Evolutionary conservation across 2,888 invertebrate genomes (phyloP), one percentile per base, ranked within the genome.

Genomic region (Diaprepes abbreviatus): DNA sequence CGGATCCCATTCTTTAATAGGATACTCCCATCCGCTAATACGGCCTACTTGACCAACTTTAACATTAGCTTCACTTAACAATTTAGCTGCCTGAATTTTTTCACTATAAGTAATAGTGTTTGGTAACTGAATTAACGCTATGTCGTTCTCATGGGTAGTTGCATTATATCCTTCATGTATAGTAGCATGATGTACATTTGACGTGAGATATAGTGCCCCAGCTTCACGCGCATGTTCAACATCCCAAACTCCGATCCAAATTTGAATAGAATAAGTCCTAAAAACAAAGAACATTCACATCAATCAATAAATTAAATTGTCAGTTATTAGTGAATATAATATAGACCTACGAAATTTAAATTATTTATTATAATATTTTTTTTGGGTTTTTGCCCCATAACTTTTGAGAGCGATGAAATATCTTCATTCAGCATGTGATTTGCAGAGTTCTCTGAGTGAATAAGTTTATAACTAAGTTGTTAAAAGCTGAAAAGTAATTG

Each of bases 131-230:
- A 63, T 52, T 6, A 63, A 24, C 2, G 62, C 62, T 3, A 63
- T 63, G 17, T 63, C 62, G n/a, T 63, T 52, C 40, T 63, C 52
- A 28, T 52, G 28, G 10, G 62, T 63, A n/a, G 62, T 63, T 3
- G 38, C 38, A 52, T 63, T 63, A 14, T 52, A 63, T 14, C 24
- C 50, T 17, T 63, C 62, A 17, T 52, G 62, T 21, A 14, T n/a
- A 7, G 28, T 36, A 6, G 50, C 62, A n/a, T 31, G 7, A 4
- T 21, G 21, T 14, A 52, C 28, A 19, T 24, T 57, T 1, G 38
- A 38, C 14, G 21, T 24, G 1, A 24, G 3, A 7, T 1, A 0
- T 12, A 38, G 0, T 0, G 21, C 3, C 4, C 24, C 21, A 12
- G 14, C 14, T 38, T 36, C 38, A 12, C 40, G n/a, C 14, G 12